Base-by-base conservation (phyloP, 2,888 invertebrate genomes). In the Torymus texanus region DNA sequence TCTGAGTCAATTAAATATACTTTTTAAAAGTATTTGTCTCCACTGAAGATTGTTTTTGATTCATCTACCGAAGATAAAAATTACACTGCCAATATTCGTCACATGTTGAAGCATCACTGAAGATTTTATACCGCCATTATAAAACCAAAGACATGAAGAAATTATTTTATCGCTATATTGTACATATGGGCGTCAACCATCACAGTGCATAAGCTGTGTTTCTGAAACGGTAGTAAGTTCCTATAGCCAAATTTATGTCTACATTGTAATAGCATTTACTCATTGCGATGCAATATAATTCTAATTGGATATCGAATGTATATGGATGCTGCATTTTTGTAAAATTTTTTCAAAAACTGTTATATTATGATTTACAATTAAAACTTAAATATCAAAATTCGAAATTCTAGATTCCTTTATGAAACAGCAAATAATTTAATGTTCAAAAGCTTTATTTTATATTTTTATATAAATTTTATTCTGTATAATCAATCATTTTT, bases 151-250 rank as follows among this genome's bases (percentile, higher is more conserved):
- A 66, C 14, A 29, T 13, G 16, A 62, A 24, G 51, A 21, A 72
- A 41, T 29, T 29, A 29, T 29, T 29, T 29, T 29, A 29, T 29
- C 5, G 29, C 5, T 29, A 29, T 29, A 29, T 62, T 75, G 53
- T 80, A 74, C 21, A 68, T 67, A 80, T 66, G 14, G 24, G 58
- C 16, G 68, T 59, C 58, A 67, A 55, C n/a, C 29, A 58, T 73
- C 68, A 71, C 50, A 21, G 70, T 71, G 67, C 56, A 29, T 70
- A 51, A 63, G 68, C 78, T 68, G 78, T 59, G 75, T 59, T 77
- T 66, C 65, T 72, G 53, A 70, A 76, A 68, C 80, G 76, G 74
- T 80, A 76, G 74, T 70, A 80, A 80, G 76, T 81, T 80, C 78
- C 80, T 78, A 72, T 21, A 65, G 68, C 14, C 29, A 75, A 75